Base-by-base conservation (phyloP, 1,140 invertebrate species). In the Drosophila equinoxialis region DNA sequence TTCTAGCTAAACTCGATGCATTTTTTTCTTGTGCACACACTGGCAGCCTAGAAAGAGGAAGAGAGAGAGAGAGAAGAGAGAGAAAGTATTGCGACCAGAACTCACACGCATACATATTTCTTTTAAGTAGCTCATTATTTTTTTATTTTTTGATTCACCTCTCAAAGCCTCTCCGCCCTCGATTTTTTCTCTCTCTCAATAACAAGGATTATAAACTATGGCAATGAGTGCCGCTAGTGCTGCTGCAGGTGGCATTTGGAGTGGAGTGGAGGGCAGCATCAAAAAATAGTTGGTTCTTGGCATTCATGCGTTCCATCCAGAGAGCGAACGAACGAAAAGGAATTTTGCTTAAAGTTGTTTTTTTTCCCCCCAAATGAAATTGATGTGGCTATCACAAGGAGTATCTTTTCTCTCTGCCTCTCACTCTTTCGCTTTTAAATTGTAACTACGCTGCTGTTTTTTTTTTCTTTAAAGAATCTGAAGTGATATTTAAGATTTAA, bases 51-150 rank as follows among this genome's bases (percentile, higher is more conserved):
- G 37, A 39, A 11, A 39, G 37, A 13, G 37, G 1, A 1, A 11
- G 37, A 39, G 10, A 8, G 35, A 39, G 37, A 39, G 11, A 13
- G 37, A 13, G 37, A 39, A 6, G 8, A 11, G 7, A 11, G 35
- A 11, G 3, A n/a, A 51, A 65, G 51, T 65, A 26, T 30, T 14
- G 55, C 2, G 26, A 13, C 39, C 39, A 26, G 23, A 71, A 33
- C 57, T 35, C 66, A 30, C 59, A 58, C 68, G 66, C 73, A 68
- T 81, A 66, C 66, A 76, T 82, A 82, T 87, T 86, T 82, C 70
- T 61, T 79, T 82, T 74, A 83, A 86, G 83, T 83, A 79, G 83
- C 83, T 86, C 83, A 86, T 86, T 86, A 86, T 85, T 82, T 73
- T 65, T 45, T 67, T 45, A 23, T 57, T 30, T 30, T 30, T 30